A percentile compares a stretch with the other conserved stretches of the same genome.
Conservation (phyloP, 2,113 vertebrate genomes). For the Corydoras maculifer region DNA sequence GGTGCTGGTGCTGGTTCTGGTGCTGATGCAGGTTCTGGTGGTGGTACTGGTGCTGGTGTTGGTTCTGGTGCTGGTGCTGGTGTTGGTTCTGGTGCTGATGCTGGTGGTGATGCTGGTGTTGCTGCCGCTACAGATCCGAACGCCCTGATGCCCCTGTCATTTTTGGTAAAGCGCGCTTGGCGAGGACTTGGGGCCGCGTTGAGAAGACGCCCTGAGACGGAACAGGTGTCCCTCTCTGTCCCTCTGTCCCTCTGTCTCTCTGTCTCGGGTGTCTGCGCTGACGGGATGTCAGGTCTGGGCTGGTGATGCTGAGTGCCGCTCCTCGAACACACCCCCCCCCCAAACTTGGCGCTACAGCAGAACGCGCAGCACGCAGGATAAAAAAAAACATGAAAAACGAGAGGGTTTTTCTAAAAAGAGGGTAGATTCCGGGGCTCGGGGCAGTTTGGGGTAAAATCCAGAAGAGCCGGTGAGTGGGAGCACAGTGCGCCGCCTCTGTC, state of each 20-base stretch:
- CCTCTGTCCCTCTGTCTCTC: no score
- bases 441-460: slow-evolving; percentile 1
- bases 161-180: neutral
- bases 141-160: neutral
- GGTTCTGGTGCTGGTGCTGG: no score
- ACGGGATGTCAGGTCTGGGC: neutral
- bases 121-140: slow-evolving; percentile 13
- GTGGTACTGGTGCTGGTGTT: no score
- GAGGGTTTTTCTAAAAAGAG: neutral
- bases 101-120: neutral
- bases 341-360: neutral
- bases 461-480: neutral
- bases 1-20: no score
- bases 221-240: no score
- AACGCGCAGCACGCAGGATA: neutral
- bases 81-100: neutral
- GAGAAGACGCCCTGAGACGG: no score
- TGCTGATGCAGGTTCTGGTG: neutral
- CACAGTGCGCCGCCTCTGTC: neutral
- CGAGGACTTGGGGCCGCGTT: no score
- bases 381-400: neutral
- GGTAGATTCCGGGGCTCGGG: neutral
- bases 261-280: neutral
- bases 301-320: neutral
- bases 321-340: neutral